Evolutionary conservation across 1,140 invertebrate species (phyloP).

Genomic region (Listronotus bonariensis): DNA sequence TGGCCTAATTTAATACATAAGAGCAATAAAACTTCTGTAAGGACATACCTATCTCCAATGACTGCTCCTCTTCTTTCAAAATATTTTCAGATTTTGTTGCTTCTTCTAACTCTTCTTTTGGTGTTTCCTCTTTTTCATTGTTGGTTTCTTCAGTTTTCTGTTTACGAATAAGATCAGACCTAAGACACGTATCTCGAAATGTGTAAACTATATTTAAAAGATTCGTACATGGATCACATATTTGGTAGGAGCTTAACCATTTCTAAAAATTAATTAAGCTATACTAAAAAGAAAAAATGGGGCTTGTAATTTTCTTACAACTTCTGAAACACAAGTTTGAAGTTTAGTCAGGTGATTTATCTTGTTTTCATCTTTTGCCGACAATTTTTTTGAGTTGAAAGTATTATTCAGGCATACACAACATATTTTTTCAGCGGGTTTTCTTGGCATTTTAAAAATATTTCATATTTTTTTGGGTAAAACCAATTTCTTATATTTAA

Average conservation of each 20-base stretch:
- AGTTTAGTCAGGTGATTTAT: constrained; percentile 33
- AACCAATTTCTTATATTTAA: too few species aligned
- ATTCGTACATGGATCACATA: constrained; percentile 39
- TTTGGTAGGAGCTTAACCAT: constrained; percentile 32
- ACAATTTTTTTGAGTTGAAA: constrained; percentile 30
- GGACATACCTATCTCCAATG: neutral
- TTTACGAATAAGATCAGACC: constrained; percentile 26
- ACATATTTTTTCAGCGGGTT: constrained; percentile 20
- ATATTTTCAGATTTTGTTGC: constrained; percentile 5
- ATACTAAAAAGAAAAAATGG: neutral
- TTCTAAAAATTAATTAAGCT: constrained; percentile 27
- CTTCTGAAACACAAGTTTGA: constrained; percentile 37
- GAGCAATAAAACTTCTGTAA: neutral
- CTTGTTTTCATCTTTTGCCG: constrained; percentile 30
- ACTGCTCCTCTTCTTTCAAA: neutral
- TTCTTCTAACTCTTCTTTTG: neutral
- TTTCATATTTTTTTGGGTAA: neutral
- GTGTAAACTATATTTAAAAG: constrained; percentile 37
- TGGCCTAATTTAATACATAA: neutral
- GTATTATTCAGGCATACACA: constrained; percentile 35
- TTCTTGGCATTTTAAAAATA: constrained; percentile 17
- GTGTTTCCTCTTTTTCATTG: constrained; percentile 9
- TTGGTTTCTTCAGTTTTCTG: constrained; percentile 6
- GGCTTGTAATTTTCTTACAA: constrained; percentile 34
- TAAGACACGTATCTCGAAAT: constrained; percentile 37